Conservation (phyloP, 1,140 invertebrate genomes). For the Danaus plexippus region DNA sequence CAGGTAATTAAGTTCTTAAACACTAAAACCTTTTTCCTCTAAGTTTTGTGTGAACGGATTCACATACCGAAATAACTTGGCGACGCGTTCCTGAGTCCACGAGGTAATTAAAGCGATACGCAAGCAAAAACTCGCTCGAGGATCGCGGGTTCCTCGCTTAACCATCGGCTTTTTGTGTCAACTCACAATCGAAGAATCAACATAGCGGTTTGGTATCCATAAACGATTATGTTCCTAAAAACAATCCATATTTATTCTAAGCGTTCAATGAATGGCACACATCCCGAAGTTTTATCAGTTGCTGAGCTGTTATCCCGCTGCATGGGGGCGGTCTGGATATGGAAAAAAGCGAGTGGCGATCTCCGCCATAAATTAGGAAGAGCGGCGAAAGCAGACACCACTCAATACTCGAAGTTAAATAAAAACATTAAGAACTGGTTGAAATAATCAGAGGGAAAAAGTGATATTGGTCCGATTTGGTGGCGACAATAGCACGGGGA, state of each 20-base stretch:
- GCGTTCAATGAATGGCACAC: constrained; percentile 13
- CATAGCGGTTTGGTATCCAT: constrained; percentile 16
- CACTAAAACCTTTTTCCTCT: constrained; percentile 28
- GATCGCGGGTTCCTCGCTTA: constrained; percentile 35
- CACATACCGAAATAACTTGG: constrained; percentile 39
- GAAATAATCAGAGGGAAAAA: constrained; percentile 62
- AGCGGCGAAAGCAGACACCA: constrained; percentile 56
- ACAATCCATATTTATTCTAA: constrained; percentile 14
- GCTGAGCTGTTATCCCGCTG: constrained; percentile 11
- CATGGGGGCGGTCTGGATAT: constrained; percentile 28
- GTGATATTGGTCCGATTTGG: constrained; percentile 58
- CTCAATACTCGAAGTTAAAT: constrained; percentile 63
- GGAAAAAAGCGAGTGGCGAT: constrained; percentile 53
- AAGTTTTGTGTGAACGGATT: constrained; percentile 31
- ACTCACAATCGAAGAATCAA: constrained; percentile 6
- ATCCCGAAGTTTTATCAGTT: constrained; percentile 6
- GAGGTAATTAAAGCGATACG: constrained; percentile 60
- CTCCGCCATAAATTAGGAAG: constrained; percentile 61
- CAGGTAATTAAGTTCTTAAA: constrained; percentile 51
- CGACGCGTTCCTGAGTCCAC: constrained; percentile 39
- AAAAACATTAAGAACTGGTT: constrained; percentile 65
- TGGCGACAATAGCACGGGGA: constrained; percentile 29
- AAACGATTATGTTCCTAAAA: constrained; percentile 8
- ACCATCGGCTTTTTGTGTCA: constrained; percentile 44
- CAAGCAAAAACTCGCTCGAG: constrained; percentile 49